These are phyloP conservation scores for Venustaconcha ellipsiformis DNA, from an alignment of 1,140 invertebrate species.

Conservation along the genomic window DNA sequence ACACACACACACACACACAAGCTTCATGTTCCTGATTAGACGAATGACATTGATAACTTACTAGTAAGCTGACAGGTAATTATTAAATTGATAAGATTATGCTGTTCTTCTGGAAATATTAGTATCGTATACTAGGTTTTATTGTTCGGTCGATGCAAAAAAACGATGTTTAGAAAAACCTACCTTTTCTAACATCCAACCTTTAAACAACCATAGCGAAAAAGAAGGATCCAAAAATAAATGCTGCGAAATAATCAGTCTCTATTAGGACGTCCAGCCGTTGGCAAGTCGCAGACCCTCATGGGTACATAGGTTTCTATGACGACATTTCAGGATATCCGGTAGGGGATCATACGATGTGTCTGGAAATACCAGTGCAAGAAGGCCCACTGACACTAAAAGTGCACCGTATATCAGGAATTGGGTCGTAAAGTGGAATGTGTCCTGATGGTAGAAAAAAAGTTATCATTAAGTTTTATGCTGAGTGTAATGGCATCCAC, in stretches of 20 bases:
- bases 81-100: no score
- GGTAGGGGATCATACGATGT: conserved; percentile 39
- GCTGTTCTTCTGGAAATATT: no score
- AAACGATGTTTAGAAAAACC: no score
- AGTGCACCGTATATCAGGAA: conserved; percentile 40
- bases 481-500: no score
- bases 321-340: conserved; percentile 52
- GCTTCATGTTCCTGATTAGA: no score
- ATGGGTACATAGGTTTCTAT: conserved; percentile 46
- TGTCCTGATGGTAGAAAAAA: conserved; percentile 32
- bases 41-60: no score
- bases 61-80: no score
- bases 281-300: conserved; percentile 27
- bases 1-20: no score
- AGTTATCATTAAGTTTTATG: background rate
- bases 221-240: background rate
- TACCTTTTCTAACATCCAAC: no score
- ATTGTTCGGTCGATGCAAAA: no score
- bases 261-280: conserved; percentile 8
- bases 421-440: conserved; percentile 46
- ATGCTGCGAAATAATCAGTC: background rate
- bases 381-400: conserved; percentile 44
- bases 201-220: no score
- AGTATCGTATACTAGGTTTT: no score
- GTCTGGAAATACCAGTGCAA: conserved; percentile 44